A percentile compares a stretch with the other conserved stretches of the same genome.
Conservation (phyloP, 2,113 vertebrate species). For the Pavo muticus region DNA sequence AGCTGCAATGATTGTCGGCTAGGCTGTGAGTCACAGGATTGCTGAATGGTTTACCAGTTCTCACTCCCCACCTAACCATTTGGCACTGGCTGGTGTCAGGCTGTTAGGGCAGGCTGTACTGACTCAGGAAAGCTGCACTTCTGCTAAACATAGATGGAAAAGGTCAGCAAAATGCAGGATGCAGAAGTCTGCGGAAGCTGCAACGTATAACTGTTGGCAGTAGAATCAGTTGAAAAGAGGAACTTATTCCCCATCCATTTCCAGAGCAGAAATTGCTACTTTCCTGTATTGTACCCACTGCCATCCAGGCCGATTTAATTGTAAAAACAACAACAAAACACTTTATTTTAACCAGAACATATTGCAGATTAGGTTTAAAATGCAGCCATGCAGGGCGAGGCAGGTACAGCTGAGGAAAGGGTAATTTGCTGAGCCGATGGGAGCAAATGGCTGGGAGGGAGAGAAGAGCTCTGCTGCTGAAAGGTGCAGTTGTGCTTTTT, state of each 20-base stretch:
- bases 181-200: neutral
- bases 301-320: neutral
- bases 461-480: neutral
- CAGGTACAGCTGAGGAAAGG: neutral
- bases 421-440: neutral
- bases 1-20: neutral
- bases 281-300: neutral
- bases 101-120: neutral
- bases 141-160: neutral
- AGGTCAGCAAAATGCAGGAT: neutral
- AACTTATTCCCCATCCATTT: neutral
- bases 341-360: neutral
- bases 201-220: neutral
- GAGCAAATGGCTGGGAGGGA: neutral
- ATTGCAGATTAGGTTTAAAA: neutral
- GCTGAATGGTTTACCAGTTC: neutral
- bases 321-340: too few species aligned
- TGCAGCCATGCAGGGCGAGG: neutral
- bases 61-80: neutral
- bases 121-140: neutral
- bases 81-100: neutral
- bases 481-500: neutral
- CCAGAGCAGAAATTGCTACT: neutral
- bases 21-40: neutral
- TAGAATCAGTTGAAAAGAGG: neutral